These are phyloP conservation scores for Phoxinus dragarum DNA, from an alignment of 2,797 vertebrate species.

Conservation along the genomic window DNA sequence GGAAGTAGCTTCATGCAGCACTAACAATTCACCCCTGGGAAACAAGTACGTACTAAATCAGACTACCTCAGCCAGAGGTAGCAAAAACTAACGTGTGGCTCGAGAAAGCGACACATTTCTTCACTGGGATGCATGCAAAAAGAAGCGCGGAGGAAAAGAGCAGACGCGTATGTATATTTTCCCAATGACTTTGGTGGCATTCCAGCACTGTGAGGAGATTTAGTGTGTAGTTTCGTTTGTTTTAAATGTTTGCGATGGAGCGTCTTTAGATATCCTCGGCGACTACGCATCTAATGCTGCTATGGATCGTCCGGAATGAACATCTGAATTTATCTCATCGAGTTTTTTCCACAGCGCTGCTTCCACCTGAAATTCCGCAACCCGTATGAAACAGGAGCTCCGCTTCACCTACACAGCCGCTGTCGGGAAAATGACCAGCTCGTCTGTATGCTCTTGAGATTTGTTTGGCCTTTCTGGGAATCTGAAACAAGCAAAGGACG, in stretches of 20 bases:
- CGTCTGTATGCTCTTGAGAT: constrained; percentile 72
- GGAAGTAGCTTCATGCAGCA: constrained; percentile 86
- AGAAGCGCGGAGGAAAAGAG: constrained; percentile 56
- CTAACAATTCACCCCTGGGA: constrained; percentile 84
- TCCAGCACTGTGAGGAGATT: constrained; percentile 60
- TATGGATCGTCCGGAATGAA: constrained; percentile 69
- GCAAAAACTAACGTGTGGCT: constrained; percentile 68
- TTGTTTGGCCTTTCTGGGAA: constrained; percentile 65
- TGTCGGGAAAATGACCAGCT: constrained; percentile 66
- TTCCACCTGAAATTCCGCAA: constrained; percentile 57
- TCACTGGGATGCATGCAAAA: constrained; percentile 66
- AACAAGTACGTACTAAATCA: constrained; percentile 66
- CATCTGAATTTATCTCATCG: constrained; percentile 65
- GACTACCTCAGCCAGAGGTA: constrained; percentile 70
- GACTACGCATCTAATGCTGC: constrained; percentile 42
- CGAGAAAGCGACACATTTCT: constrained; percentile 64
- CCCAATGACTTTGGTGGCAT: constrained; percentile 64
- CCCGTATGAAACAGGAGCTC: constrained; percentile 61
- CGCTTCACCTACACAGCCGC: constrained; percentile 59
- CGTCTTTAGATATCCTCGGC: constrained; percentile 58
- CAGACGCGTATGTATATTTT: constrained; percentile 54
- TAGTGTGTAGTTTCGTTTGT: constrained; percentile 57
- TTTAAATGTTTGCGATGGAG: constrained; percentile 62
- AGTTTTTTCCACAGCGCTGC: constrained; percentile 58
- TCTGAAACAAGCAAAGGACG: constrained; percentile 63